Base-by-base conservation (phyloP, 2,797 vertebrate species). In the Astyanax mexicanus region DNA sequence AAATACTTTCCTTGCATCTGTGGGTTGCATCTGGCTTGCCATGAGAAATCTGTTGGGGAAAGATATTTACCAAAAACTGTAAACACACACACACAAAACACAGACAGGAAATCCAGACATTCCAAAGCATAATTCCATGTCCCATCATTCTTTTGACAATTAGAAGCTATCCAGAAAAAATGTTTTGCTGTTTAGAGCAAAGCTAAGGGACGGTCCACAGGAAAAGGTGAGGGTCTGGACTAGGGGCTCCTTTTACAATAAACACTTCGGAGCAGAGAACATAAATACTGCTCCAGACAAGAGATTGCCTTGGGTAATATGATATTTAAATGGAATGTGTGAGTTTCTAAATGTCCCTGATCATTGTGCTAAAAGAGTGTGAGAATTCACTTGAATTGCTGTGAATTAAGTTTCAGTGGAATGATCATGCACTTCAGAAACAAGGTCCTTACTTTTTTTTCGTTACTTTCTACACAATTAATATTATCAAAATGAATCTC, bases 1-100 rank as follows among this genome's bases (percentile, higher is more conserved):
- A 81, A 95, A 94, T 27, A 92, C 65, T 68, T 8, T 84, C 72
- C 94, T 88, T 69, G 93, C 90, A 0, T 74, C 7, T 3, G 89
- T 90, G 19, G 93, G 89, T 54, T 94, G 67, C 87, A 93, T 3
- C 7, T 85, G 65, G 42, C 89, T 93, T 40, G 84, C 75, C 0
- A 70, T 89, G 15, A 94, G 70, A 11, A 81, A 92, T 82, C 93
- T 95, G 47, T 65, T 55, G 47, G 32, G 27, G n/a, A 68, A 47
- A 71, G 6, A 17, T 40, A 72, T 72, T 83, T 32, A 72, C 40
- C 42, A 7, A 29, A 44, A 78, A 68, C 17, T 42, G 49, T 54
- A 49, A 67, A 77, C 57, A 55, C 21, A 23, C 58, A 69, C n/a
- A 55, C 4, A 7, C 32, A 61, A 40, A 69, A 17, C 45, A 12